Conservation (phyloP, 1,140 invertebrate genomes). For the Patella vulgata region DNA sequence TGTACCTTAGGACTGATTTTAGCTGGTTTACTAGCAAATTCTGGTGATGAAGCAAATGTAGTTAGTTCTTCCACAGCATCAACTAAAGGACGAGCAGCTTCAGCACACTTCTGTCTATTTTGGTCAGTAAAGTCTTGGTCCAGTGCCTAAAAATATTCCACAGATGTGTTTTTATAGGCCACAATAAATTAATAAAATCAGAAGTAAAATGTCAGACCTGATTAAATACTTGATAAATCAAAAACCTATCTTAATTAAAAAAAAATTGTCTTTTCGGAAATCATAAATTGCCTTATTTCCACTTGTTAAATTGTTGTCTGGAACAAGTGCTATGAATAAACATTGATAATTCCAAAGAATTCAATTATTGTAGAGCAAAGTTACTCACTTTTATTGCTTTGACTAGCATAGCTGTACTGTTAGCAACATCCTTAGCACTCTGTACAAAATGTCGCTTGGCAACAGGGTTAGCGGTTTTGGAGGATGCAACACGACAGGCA, state of each 20-base stretch:
- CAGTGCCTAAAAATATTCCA: conserved; percentile 72
- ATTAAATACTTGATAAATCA: too few species aligned
- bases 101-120: conserved; percentile 80
- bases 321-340: too few species aligned
- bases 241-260: too few species aligned
- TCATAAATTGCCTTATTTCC: too few species aligned
- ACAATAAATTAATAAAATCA: too few species aligned
- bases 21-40: conserved; percentile 91
- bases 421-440: conserved; percentile 96
- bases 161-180: too few species aligned
- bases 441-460: conserved; percentile 97
- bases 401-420: conserved; percentile 92
- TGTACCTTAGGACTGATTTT: conserved; percentile 83
- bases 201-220: too few species aligned
- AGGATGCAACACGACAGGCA: conserved; percentile 91
- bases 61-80: conserved; percentile 93
- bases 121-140: conserved; percentile 83
- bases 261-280: too few species aligned
- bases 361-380: too few species aligned
- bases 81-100: conserved; percentile 85
- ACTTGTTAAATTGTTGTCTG: too few species aligned
- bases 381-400: conserved; percentile 86
- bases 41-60: conserved; percentile 90
- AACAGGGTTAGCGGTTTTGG: conserved; percentile 90
- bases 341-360: too few species aligned